Evolutionary conservation across 2,797 vertebrate genomes (phyloP).

Genomic region (Myioborus miniatus): DNA sequence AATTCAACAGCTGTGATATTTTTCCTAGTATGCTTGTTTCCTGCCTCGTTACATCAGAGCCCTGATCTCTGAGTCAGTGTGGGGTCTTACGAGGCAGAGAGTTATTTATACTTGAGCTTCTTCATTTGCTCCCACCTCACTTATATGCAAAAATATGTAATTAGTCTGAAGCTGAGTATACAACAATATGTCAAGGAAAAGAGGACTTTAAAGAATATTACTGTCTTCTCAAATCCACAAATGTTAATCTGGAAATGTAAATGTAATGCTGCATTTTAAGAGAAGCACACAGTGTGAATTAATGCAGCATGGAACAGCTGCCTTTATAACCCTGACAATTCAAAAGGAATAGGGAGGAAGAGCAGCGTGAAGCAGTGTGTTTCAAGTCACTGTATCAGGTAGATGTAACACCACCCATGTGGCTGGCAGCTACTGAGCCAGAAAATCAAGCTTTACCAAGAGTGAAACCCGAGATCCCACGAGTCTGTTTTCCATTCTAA

Average conservation of each 20-base stretch:
- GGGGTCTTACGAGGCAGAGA: not conserved
- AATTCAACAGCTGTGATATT: not conserved
- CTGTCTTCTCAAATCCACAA: not conserved
- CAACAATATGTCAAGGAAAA: not conserved
- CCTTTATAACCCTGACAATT: not conserved
- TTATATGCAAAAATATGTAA: not conserved
- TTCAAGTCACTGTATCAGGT: not conserved
- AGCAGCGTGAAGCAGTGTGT: not conserved
- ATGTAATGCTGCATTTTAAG: not conserved
- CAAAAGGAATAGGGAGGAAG: not conserved
- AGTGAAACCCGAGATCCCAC: slow-evolving; percentile 14
- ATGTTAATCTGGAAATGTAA: not conserved
- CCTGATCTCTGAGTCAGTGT: not conserved
- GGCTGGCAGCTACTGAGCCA: slow-evolving; percentile 16
- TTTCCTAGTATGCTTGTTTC: not conserved
- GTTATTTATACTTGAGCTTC: not conserved
- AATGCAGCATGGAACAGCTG: not conserved
- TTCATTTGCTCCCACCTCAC: not conserved
- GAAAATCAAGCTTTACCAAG: slow-evolving; percentile 47
- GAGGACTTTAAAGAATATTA: not conserved
- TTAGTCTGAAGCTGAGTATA: not conserved
- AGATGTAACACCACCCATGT: not conserved
- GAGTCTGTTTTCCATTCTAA: slow-evolving; percentile 38
- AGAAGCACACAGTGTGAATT: not conserved
- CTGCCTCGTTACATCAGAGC: fast-evolving